Evolutionary conservation across 2,888 invertebrate genomes (phyloP).

Genomic region (Ferdinandea cuprea): DNA sequence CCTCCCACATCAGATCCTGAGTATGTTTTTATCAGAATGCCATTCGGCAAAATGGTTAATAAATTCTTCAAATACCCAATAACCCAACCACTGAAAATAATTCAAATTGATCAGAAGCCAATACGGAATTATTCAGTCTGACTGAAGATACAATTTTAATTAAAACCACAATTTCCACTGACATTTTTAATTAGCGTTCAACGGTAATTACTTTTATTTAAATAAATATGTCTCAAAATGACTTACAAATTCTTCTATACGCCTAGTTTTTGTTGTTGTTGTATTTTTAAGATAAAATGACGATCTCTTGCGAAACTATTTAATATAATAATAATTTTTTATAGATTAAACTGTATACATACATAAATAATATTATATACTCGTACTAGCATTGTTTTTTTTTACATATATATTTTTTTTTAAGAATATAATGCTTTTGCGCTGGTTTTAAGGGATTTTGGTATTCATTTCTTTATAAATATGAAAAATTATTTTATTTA

Average conservation of each 20-base stretch:
- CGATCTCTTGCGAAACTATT: constrained; percentile 41
- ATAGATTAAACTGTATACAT: constrained; percentile 44
- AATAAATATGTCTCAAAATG: constrained; percentile 64
- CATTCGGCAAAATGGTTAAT: no score
- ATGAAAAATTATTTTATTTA: constrained; percentile 61
- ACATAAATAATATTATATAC: constrained; percentile 50
- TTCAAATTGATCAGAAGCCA: no score
- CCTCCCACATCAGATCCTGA: no score
- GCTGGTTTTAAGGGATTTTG: constrained; percentile 49
- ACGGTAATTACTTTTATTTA: constrained; percentile 64
- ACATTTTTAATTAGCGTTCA: constrained; percentile 55
- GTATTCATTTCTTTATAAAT: constrained; percentile 61
- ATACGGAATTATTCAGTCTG: no score
- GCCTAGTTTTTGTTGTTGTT: constrained; percentile 34
- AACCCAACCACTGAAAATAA: no score
- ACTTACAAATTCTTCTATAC: constrained; percentile 63
- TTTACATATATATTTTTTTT: no score
- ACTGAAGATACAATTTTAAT: background rate
- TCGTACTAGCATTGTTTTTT: constrained; percentile 26
- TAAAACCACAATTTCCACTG: background rate
- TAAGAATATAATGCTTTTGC: constrained; percentile 46
- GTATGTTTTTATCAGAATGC: no score
- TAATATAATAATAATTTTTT: constrained; percentile 14
- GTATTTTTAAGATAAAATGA: constrained; percentile 30
- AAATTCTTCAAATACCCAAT: no score